A percentile compares a stretch with the other conserved stretches of the same genome.
Evolutionary conservation across 2,113 vertebrate genomes (phyloP).

Genomic region (Ancistrus triradiatus): DNA sequence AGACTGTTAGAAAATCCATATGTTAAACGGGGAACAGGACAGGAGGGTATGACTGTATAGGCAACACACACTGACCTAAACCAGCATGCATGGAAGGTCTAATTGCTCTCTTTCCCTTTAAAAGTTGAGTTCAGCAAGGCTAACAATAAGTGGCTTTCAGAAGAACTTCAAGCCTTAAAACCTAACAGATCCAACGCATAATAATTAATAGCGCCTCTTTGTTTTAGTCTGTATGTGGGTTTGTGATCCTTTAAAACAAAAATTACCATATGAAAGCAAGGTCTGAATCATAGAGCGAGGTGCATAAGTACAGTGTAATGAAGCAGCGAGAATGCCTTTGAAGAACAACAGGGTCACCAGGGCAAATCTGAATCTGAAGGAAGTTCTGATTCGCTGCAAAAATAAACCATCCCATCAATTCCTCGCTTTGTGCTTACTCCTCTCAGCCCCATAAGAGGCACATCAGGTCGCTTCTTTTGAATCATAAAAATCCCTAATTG

Average conservation of each 20-base stretch:
- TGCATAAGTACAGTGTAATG: constrained; percentile 14
- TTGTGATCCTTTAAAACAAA: constrained; percentile 16
- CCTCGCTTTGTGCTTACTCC: constrained; percentile 36
- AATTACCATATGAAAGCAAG: constrained; percentile 25
- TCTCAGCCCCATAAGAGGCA: constrained; percentile 28
- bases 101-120: too few relatives aligned
- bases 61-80: too few relatives aligned
- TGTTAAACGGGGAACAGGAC: too few relatives aligned
- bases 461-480: constrained; percentile 45
- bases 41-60: too few relatives aligned
- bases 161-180: neutral
- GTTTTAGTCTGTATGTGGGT: constrained; percentile 17
- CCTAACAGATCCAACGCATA: neutral
- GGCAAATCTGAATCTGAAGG: constrained; percentile 3
- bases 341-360: constrained; percentile 19
- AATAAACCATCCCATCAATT: constrained; percentile 40
- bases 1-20: too few relatives aligned
- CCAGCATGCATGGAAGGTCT: too few relatives aligned
- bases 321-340: constrained; percentile 16
- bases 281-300: constrained; percentile 16
- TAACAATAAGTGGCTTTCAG: too few relatives aligned
- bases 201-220: constrained; percentile 36
- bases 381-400: constrained; percentile 38
- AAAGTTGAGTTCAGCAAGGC: too few relatives aligned
- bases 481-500: constrained; percentile 57